These are phyloP conservation scores for Heterotilapia buettikoferi DNA, from an alignment of 2,113 vertebrate genomes.

Conservation along the genomic window DNA sequence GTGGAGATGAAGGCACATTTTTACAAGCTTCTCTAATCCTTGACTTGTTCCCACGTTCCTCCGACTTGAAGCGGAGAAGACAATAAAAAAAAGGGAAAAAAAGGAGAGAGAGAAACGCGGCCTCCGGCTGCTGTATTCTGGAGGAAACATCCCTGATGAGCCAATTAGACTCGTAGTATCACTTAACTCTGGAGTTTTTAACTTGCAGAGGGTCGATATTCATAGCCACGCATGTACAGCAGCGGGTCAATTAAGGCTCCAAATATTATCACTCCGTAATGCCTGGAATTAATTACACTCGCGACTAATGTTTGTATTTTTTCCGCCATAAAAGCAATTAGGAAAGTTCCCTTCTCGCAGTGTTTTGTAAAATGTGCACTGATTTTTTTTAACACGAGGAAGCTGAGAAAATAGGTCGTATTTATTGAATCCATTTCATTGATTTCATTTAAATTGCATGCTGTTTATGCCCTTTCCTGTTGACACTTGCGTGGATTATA, in stretches of 20 bases:
- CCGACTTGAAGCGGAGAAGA: slow-evolving; percentile 8
- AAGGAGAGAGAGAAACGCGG: not conserved
- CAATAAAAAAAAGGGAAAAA: not conserved
- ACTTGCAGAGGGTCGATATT: slow-evolving; percentile 63
- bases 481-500: slow-evolving; percentile 23
- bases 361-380: slow-evolving; percentile 10
- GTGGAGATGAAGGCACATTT: slow-evolving; percentile 16
- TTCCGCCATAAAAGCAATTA: slow-evolving; percentile 13
- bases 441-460: slow-evolving; percentile 45
- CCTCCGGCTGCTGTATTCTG: slow-evolving; percentile 48
- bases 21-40: slow-evolving; percentile 41
- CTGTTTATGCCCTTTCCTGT: slow-evolving; percentile 21
- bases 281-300: slow-evolving; percentile 40
- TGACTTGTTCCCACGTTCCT: slow-evolving; percentile 32
- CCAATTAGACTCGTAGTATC: slow-evolving; percentile 60
- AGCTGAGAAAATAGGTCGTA: slow-evolving; percentile 18
- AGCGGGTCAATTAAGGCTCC: slow-evolving; percentile 50
- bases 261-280: slow-evolving; percentile 44
- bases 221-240: slow-evolving; percentile 40
- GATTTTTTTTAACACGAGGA: slow-evolving; percentile 5
- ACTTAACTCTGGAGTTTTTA: slow-evolving; percentile 62
- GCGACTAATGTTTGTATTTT: slow-evolving; percentile 15
- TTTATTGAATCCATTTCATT: slow-evolving; percentile 51
- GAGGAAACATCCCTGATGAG: slow-evolving; percentile 59
- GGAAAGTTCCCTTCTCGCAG: not conserved